Base-by-base conservation (phyloP, 2,888 invertebrate genomes). In the Amiota communis region DNA sequence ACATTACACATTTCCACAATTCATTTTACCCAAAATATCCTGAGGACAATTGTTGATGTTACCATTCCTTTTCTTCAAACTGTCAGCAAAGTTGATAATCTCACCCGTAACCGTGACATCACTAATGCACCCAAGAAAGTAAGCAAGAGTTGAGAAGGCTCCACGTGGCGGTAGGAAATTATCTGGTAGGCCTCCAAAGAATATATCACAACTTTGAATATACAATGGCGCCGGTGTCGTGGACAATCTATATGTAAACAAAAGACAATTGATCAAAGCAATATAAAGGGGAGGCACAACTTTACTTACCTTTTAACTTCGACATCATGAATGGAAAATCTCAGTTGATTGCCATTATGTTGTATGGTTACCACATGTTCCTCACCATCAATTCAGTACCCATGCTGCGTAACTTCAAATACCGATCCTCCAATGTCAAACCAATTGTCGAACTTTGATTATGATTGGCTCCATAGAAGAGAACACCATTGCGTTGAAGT, bases 301-400 rank as follows among this genome's bases (percentile, higher is more conserved):
- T 71, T 49, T 15, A 81, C 87, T 86, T 86, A 93, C 93, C 91
- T 92, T 88, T 93, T 93, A 74, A 92, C 92, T 80, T 95, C 94
- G 57, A 91, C 92, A 89, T 99, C 98, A 86, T 99, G 98, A 51
- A 97, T 94, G 73, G 95, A 94, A 11, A 98, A 91, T 70, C 93
- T 90, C 48, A 98, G 90, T 23, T 92, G 92, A 48, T 91, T 90
- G 48, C 91, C 91, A 81, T 93, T 93, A 85, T 97, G 96, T 2
- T 94, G 94, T 8, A 97, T 95, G 0, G 96, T 95, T 8, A 98
- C 95, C 15, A 96, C 97, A 90, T 99, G 98, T 97, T 98, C 98
- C 84, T 95, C 93, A 20, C 95, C 95, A 90, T 99, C 98, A 96
- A 86, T 76, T 93, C 92, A 72, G 92, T 92, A 13, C 93, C 92